Evolutionary conservation across 30 jellyfish, hydroid and myxozoan genomes (phyloP).

Genomic region (Catostylus mosaicus): DNA sequence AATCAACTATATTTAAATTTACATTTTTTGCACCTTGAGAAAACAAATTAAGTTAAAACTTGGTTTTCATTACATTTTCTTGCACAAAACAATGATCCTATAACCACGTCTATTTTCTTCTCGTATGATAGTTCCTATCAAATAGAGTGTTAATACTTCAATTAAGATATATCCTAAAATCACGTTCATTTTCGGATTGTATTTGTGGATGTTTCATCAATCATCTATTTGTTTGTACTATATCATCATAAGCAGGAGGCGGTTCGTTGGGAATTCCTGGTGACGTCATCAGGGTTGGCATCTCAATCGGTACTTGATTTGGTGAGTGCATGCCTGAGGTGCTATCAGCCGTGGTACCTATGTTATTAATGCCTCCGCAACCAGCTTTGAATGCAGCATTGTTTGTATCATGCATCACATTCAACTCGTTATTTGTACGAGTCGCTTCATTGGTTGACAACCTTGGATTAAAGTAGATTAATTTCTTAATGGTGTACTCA

Average conservation of each 20-base stretch:
- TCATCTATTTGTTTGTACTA: not conserved
- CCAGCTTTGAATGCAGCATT: not conserved
- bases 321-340: not conserved
- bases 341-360: not conserved
- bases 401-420: not conserved
- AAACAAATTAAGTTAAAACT: no score
- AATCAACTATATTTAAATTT: no score
- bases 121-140: no score
- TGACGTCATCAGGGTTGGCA: not conserved
- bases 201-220: no score
- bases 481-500: conserved; percentile 37
- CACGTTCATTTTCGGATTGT: no score
- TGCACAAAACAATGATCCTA: no score
- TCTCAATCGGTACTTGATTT: not conserved
- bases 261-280: conserved; percentile 10
- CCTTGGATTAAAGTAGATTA: not conserved
- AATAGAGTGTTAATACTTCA: no score
- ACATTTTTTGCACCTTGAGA: no score
- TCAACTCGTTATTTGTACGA: not conserved
- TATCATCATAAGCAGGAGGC: conserved; percentile 19
- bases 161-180: no score
- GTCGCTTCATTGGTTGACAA: not conserved
- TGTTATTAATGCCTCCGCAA: not conserved
- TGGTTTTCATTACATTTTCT: no score
- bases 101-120: no score